Conservation (phyloP, 2,888 invertebrate genomes). For the Eupeodes latifasciatus region DNA sequence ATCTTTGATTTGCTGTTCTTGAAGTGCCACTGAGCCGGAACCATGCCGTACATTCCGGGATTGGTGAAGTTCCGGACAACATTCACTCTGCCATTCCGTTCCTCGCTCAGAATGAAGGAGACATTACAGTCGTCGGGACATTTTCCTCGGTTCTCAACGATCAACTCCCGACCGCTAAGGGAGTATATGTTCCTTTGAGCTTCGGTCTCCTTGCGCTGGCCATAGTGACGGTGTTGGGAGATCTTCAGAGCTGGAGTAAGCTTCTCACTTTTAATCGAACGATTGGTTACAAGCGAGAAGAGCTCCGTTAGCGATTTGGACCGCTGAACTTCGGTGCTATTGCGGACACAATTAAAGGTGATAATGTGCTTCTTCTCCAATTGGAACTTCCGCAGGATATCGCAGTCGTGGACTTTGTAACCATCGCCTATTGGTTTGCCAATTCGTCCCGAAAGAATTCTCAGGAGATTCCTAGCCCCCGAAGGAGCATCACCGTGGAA, state of each 20-base stretch:
- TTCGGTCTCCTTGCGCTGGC: conserved; percentile 86
- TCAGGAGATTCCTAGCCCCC: conserved; percentile 86
- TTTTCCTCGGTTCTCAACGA: conserved; percentile 89
- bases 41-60: conserved; percentile 89
- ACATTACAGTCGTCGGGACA: conserved; percentile 90
- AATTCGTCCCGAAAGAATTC: conserved; percentile 89
- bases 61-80: conserved; percentile 87
- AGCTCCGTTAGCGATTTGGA: conserved; percentile 84
- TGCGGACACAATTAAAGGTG: conserved; percentile 87
- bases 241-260: conserved; percentile 83
- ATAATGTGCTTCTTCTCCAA: conserved; percentile 85
- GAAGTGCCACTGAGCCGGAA: conserved; percentile 87
- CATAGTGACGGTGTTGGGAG: conserved; percentile 85
- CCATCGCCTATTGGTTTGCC: conserved; percentile 89
- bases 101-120: conserved; percentile 86
- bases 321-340: conserved; percentile 86
- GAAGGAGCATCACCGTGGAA: conserved; percentile 80
- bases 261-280: conserved; percentile 81
- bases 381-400: conserved; percentile 86
- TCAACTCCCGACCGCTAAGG: conserved; percentile 87
- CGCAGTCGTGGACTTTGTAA: conserved; percentile 86
- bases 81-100: conserved; percentile 85
- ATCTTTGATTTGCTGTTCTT: conserved; percentile 85
- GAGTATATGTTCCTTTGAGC: conserved; percentile 86
- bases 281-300: conserved; percentile 83